Evolutionary conservation across 2,888 invertebrate genomes (phyloP).

Genomic region (Odontocerum albicorne): DNA sequence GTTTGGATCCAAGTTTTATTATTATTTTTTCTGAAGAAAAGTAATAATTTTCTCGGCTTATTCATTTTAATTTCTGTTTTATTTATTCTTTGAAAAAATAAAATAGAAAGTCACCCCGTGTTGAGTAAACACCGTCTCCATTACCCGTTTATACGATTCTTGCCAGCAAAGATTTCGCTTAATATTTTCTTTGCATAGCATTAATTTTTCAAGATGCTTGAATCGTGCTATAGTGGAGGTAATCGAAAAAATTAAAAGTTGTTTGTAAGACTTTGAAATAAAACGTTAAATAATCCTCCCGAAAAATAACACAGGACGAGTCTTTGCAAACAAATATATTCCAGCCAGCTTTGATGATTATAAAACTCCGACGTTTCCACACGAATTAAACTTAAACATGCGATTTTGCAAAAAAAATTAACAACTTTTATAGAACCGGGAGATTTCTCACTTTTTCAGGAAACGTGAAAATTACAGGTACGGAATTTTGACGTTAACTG

Average conservation of each 20-base stretch:
- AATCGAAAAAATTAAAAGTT: constrained; percentile 33
- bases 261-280: constrained; percentile 28
- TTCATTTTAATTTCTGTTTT: no score
- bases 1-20: no score
- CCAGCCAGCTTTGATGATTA: constrained; percentile 24
- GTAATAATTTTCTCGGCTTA: no score
- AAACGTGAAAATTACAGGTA: constrained; percentile 33
- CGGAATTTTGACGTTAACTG: no score
- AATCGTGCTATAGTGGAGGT: constrained; percentile 29
- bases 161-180: constrained; percentile 8
- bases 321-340: constrained; percentile 30
- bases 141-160: no score
- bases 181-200: constrained; percentile 22
- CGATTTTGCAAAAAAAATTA: constrained; percentile 34
- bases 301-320: constrained; percentile 25
- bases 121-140: background rate
- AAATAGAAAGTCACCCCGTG: no score
- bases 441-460: constrained; percentile 34
- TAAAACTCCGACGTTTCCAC: constrained; percentile 29
- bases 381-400: constrained; percentile 34
- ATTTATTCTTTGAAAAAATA: no score
- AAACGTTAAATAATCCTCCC: constrained; percentile 33
- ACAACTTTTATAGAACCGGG: constrained; percentile 33
- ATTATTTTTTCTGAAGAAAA: no score
- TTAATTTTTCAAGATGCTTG: constrained; percentile 21